Evolutionary conservation across 2,888 invertebrate genomes (phyloP), one percentile per base, ranked within the genome.

Genomic region (Parochlus steinenii): DNA sequence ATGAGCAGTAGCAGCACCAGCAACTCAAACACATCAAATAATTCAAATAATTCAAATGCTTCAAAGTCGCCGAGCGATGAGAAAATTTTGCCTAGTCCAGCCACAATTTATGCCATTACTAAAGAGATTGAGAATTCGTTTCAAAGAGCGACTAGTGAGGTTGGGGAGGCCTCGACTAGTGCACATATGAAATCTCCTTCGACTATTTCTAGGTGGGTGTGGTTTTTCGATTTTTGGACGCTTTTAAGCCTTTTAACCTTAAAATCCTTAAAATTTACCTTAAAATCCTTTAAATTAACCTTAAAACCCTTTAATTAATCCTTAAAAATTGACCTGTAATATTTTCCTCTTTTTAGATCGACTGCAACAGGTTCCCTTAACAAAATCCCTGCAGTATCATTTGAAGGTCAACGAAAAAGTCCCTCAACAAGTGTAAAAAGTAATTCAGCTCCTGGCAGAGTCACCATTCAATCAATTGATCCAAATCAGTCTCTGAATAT

Each of bases 41-140:
- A 49, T 56, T 5, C 46, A 56, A 27, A 27, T 19, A 42, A 44
- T 38, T 42, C 49, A 41, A 61, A 55, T 40, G 10, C 4, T 6
- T 5, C 5, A 14, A 6, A 14, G 11, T 7, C 18, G 7, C 18
- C 30, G 3, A 23, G 28, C 22, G 31, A 31, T 22, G n/a, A n/a
- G n/a, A 62, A 64, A 37, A 66, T 74, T 18, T 59, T 80, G 45
- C 75, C 75, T 35, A 80, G 78, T 51, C 79, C 81, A 14, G 77
- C 77, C 31, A 79, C 80, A 29, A 77, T 81, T 42, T 79, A 80
- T 54, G 78, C 76, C 0, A 62, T 82, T 40, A 77, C 81, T 3
- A 62, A 76, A 51, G 85, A 85, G 61, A 75, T 86, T 48, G 85
- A 86, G 53, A 78, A 81, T 55, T 79, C 82, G 17, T 53, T 56